Percentiles rank a stretch among this genome's conserved stretches.
Conservation (phyloP, 2,888 invertebrate species). For the Coleophora flavipennella region DNA sequence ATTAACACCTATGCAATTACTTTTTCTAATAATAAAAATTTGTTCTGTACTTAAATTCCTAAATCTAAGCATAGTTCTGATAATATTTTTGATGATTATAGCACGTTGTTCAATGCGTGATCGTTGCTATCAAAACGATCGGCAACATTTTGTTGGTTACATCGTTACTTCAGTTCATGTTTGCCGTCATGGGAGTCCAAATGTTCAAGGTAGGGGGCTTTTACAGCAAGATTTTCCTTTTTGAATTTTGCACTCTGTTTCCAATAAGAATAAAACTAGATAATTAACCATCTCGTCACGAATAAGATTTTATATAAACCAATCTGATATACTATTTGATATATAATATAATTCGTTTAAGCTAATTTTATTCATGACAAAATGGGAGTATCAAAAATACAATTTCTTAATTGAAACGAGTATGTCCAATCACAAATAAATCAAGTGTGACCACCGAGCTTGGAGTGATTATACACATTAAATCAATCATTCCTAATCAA, state of each 20-base stretch:
- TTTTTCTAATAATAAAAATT: no score
- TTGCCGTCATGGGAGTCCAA: slow-evolving; percentile 99
- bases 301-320: no score
- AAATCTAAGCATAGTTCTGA: no score
- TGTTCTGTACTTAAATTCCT: no score
- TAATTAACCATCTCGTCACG: not conserved
- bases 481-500: slow-evolving; percentile 18
- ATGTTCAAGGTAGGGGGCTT: slow-evolving; percentile 96
- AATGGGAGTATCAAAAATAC: no score
- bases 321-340: no score
- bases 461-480: slow-evolving; percentile 30
- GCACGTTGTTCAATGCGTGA: slow-evolving; percentile 99
- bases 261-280: not conserved
- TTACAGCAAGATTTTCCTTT: no score
- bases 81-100: slow-evolving; percentile 64
- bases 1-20: no score
- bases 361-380: no score
- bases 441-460: slow-evolving; percentile 38
- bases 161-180: slow-evolving; percentile 99
- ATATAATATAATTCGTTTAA: no score
- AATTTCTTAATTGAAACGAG: no score
- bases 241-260: not conserved
- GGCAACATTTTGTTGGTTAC: slow-evolving; percentile 99
- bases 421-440: slow-evolving; percentile 8
- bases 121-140: slow-evolving; percentile 98